phyloP scores from a whole-genome alignment of 2,888 invertebrate genomes.

The Caenorhabditis wallacei region DNA sequence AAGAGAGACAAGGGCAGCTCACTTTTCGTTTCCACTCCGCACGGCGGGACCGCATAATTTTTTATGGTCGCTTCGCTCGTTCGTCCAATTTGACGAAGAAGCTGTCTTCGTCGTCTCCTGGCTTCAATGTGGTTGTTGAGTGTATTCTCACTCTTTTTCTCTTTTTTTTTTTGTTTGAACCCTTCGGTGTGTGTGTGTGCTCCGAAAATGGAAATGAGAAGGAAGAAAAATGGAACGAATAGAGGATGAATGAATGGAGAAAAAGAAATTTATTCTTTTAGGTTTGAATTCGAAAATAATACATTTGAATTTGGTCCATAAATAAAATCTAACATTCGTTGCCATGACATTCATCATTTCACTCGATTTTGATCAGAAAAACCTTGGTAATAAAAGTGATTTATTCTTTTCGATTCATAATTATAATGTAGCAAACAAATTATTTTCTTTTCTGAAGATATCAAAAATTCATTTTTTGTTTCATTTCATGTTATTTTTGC shows the following conservation, averaged over 20 bases:
- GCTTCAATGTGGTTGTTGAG: neutral
- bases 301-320: neutral
- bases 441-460: too few species aligned
- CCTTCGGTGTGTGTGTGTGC: conserved; percentile 13
- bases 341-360: neutral
- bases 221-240: conserved; percentile 2
- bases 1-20: conserved; percentile 13
- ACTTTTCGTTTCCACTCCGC: conserved; percentile 16
- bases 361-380: neutral
- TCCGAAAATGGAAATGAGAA: conserved; percentile 37
- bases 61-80: conserved; percentile 51
- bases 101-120: conserved; percentile 18
- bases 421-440: too few species aligned
- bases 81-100: conserved; percentile 43
- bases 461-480: too few species aligned
- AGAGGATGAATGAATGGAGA: too few species aligned
- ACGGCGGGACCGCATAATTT: conserved; percentile 42
- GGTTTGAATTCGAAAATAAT: neutral
- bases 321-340: neutral
- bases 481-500: too few species aligned
- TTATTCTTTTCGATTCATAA: too few species aligned
- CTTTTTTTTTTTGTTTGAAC: too few species aligned
- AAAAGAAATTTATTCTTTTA: neutral
- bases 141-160: too few species aligned
- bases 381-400: neutral